These are phyloP conservation scores for Belgica antarctica DNA, from an alignment of 2,888 invertebrate species.

Conservation along the genomic window DNA sequence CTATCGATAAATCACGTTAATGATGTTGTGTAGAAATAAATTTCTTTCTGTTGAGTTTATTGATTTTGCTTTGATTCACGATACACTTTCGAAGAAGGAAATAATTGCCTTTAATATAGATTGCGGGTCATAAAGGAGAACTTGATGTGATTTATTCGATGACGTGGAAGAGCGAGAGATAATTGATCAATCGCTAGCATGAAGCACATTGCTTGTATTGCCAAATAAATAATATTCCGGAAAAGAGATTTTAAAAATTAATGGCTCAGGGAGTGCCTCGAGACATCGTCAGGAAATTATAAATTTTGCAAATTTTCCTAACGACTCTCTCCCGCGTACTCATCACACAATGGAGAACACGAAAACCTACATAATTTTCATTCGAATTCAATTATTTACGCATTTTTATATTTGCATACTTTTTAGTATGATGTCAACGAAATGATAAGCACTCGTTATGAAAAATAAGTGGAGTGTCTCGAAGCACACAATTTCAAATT, in stretches of 20 bases:
- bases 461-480: constrained; percentile 29
- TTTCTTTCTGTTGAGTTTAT: background rate
- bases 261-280: background rate
- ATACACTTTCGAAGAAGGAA: background rate
- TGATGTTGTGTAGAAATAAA: constrained; percentile 23
- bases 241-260: background rate
- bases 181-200: constrained; percentile 1
- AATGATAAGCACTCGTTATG: constrained; percentile 31
- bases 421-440: constrained; percentile 21
- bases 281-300: background rate
- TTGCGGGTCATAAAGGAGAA: constrained; percentile 15
- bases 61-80: constrained; percentile 19
- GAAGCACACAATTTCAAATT: constrained; percentile 32
- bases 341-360: background rate
- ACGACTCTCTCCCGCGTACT: too few species aligned
- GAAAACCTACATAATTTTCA: constrained; percentile 9
- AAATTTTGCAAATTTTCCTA: background rate
- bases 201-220: too few species aligned
- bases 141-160: background rate
- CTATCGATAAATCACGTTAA: constrained; percentile 12
- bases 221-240: background rate
- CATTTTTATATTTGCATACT: constrained; percentile 23
- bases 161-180: background rate
- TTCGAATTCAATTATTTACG: constrained; percentile 32
- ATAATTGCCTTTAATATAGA: constrained; percentile 26